Base-by-base conservation (phyloP, 2,797 vertebrate species). In the Erethizon dorsatum region DNA sequence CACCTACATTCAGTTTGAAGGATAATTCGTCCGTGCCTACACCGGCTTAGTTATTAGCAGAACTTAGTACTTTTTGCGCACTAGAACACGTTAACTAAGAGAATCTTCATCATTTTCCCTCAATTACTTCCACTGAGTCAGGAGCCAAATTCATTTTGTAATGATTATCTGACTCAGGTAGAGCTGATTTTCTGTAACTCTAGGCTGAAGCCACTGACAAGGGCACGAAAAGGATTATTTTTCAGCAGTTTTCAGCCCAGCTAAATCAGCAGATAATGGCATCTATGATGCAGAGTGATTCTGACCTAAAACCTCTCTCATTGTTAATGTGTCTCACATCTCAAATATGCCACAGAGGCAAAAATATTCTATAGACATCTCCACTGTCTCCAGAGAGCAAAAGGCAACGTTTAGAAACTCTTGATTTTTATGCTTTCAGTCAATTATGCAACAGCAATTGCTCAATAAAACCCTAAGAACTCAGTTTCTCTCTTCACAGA, bases 81-180 rank as follows among this genome's bases (percentile, higher is more conserved):
- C 89, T 93, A 93, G 95, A 98, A 97, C 97, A 97, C 96, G 97
- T 99, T 99, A 99, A 99, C 98, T 99, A 98, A 98, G 99, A 98
- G 98, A 98, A 99, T 99, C 99, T 99, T 99, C 98, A 98, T 99
- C 98, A 98, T 99, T 99, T 98, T 67, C 95, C 97, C 91, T 98
- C 97, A 97, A 98, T 98, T 98, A 98, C 97, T 98, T 98, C 97
- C 92, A 79, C 71, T 56, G 97, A 98, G 90, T 97, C 87, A 94
- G 97, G 97, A 98, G 92, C 75, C 94, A 98, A 99, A 99, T 99
- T 99, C 98, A 99, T 99, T 99, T 99, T 99, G 99, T 98, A 99
- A 99, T 99, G 99, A 99, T 99, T 99, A 99, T 99, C 99, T 99
- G 99, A 99, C 99, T 99, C 98, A 98, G 99, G 99, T 99, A 98